Percentiles rank a stretch among this genome's conserved stretches.
Conservation (phyloP, 2,888 invertebrate species). For the Ecliptopera silaceata region DNA sequence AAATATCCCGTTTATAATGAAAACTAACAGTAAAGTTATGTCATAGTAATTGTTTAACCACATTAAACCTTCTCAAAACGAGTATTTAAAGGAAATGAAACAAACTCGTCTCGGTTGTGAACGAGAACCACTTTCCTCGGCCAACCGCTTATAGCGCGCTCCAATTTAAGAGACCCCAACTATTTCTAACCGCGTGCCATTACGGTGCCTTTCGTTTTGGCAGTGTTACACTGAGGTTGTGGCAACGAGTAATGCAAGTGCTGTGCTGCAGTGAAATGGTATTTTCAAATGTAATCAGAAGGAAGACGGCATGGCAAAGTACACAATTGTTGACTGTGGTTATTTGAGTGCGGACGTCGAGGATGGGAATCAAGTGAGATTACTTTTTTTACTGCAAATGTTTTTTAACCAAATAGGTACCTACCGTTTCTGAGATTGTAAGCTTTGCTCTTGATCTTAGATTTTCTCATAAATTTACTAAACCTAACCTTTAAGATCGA, state of each 20-base stretch:
- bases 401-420: background rate
- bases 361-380: slow-evolving; percentile 55
- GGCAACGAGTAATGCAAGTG: slow-evolving; percentile 34
- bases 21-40: no score
- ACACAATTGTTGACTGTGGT: slow-evolving; percentile 45
- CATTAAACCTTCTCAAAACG: slow-evolving; percentile 25
- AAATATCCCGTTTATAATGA: no score
- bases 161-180: slow-evolving; percentile 45
- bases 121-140: slow-evolving; percentile 58
- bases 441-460: background rate
- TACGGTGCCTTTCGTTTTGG: slow-evolving; percentile 38
- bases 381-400: slow-evolving; percentile 7
- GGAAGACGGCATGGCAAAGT: slow-evolving; percentile 50
- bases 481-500: no score
- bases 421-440: no score
- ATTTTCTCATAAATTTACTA: background rate
- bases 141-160: slow-evolving; percentile 51
- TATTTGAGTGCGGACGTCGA: slow-evolving; percentile 41
- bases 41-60: slow-evolving; percentile 6
- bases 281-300: slow-evolving; percentile 53
- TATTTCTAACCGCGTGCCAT: slow-evolving; percentile 32
- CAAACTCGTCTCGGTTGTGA: slow-evolving; percentile 50
- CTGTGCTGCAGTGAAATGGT: slow-evolving; percentile 42
- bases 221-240: slow-evolving; percentile 36
- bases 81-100: slow-evolving; percentile 58